A percentile compares a stretch with the other conserved stretches of the same genome.
Evolutionary conservation across 2,888 invertebrate genomes (phyloP).

Genomic region (Diadromus collaris): DNA sequence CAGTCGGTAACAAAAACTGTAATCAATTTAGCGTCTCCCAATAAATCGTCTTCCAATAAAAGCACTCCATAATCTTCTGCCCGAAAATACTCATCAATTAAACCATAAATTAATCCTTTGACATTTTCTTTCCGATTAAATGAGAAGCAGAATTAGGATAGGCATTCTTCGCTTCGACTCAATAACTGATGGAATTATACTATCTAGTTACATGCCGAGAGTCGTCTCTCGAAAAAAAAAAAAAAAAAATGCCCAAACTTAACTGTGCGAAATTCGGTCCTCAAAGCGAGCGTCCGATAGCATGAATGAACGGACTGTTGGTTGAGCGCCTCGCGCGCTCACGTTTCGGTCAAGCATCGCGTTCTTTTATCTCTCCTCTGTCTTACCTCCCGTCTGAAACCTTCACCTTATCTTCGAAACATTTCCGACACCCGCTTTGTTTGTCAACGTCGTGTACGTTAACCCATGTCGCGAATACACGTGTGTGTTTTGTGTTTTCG

Average conservation of each 20-base stretch:
- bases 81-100: no score
- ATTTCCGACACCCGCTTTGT: conserved; percentile 34
- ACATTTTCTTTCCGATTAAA: neutral
- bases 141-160: neutral
- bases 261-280: neutral
- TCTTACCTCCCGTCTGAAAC: conserved; percentile 31
- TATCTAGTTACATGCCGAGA: neutral
- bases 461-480: conserved; percentile 20
- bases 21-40: no score
- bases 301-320: conserved; percentile 31
- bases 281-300: conserved; percentile 6
- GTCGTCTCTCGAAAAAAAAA: neutral
- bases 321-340: conserved; percentile 5
- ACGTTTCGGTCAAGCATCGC: conserved; percentile 10
- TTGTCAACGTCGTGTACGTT: conserved; percentile 47
- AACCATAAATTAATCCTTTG: neutral
- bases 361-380: conserved; percentile 20
- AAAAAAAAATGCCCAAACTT: neutral
- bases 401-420: conserved; percentile 50
- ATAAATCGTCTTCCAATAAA: no score
- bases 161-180: neutral
- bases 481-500: conserved; percentile 11
- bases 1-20: no score
- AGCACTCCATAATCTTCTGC: neutral
- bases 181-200: neutral